Conservation (phyloP, 2,888 invertebrate species). For the Zelleria hepariella region DNA sequence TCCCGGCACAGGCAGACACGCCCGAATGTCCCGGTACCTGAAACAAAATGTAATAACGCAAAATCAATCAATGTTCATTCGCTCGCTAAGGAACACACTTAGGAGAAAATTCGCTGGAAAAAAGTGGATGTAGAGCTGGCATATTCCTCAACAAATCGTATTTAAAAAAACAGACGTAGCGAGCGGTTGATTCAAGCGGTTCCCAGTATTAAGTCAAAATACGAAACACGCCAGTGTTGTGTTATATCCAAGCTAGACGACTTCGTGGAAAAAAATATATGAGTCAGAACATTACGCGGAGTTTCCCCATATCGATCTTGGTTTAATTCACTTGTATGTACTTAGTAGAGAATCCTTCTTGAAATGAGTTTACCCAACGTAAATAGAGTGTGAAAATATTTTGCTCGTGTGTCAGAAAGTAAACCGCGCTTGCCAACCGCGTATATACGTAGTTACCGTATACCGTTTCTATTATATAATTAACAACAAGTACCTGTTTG, state of each 20-base stretch:
- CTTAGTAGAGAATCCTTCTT: background rate
- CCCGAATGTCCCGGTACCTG: slow-evolving; percentile 97
- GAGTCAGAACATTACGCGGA: background rate
- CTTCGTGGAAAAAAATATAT: background rate
- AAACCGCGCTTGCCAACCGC: background rate
- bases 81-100: background rate
- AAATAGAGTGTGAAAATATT: background rate
- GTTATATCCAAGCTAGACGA: too few relatives aligned
- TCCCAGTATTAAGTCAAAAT: background rate
- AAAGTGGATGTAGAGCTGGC: background rate
- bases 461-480: too few relatives aligned
- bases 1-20: slow-evolving; percentile 92
- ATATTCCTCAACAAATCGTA: background rate
- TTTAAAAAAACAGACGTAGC: background rate
- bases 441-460: background rate
- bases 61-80: background rate
- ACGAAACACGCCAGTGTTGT: background rate
- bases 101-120: background rate
- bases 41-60: slow-evolving; percentile 15
- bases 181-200: background rate
- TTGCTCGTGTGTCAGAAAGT: background rate
- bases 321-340: too few relatives aligned
- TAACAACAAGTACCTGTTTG: too few relatives aligned
- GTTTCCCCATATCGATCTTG: background rate
- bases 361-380: background rate